Base-by-base conservation (phyloP, 53 echinoderm and acorn worm species). In the Echinarachnius parma region DNA sequence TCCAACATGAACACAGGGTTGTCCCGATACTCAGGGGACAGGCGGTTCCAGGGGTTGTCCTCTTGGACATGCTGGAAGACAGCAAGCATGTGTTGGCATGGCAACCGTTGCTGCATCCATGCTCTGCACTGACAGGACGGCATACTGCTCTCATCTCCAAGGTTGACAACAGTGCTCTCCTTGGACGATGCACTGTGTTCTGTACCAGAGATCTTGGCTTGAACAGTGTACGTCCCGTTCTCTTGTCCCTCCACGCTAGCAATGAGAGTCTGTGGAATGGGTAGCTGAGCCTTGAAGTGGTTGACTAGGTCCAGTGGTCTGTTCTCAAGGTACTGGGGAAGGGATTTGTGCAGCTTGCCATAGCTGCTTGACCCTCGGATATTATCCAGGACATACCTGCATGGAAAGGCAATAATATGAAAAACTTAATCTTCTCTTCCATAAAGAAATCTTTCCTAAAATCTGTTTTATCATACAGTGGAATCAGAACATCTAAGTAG, bases 31-130 rank as follows among this genome's bases (percentile, higher is more conserved):
- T 56, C 24, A 1, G 74, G 28, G 7, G 56, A 72, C 28, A 72
- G 57, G 9, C 56, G 74, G 56, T 72, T 24, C 74, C 74, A 72
- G 36, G 56, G 28, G n/a, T 28, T 56, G 36, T 72, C 22, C n/a
- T 57, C 44, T 18, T 27, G 56, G 0, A 61, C 32, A 30, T 61
- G 62, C 33, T 76, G 48, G 14, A 76, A 76, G 22, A 76, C 62
- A 1, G 77, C 77, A 30, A 76, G 77, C n/a, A 76, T 47, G 34
- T 76, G 77, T 39, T 27, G 42, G 61, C 77, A 76, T 5, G 50
- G 62, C 32, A 60, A 48, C 60, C 62, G 44, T 21, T 60, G 46
- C 48, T 61, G 60, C 47, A 48, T 3, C 77, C 77, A 76, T 47
- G 60, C 77, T 3, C 13, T 14, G 28, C 77, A 76, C 3, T 44